phyloP scores from a whole-genome alignment of 1,140 invertebrate species.

The Planococcus citri region DNA sequence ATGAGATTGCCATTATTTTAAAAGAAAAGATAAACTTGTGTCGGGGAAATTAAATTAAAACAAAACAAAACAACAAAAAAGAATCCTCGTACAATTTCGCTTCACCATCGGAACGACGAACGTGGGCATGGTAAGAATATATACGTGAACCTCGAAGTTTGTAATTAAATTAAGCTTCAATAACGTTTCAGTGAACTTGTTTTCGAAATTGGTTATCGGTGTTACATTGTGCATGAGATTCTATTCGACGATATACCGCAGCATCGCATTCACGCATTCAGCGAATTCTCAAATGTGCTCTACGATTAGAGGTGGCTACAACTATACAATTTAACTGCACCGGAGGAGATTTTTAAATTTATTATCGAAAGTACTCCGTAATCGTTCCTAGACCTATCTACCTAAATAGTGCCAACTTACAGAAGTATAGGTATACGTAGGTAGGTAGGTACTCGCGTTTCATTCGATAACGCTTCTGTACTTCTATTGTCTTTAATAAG shows the following conservation, averaged over 20 bases:
- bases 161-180: constrained; percentile 4
- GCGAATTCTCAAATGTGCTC: background rate
- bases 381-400: too few species aligned
- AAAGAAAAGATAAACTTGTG: background rate
- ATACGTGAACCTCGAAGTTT: background rate
- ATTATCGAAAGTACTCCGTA: too few species aligned
- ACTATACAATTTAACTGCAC: background rate
- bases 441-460: too few species aligned
- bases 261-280: background rate
- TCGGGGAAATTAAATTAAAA: background rate
- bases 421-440: too few species aligned
- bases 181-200: constrained; percentile 7
- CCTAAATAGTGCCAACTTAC: too few species aligned
- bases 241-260: background rate
- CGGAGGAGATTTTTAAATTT: background rate
- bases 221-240: background rate
- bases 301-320: too few species aligned
- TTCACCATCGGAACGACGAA: too few species aligned
- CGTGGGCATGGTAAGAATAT: too few species aligned
- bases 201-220: background rate
- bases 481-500: too few species aligned
- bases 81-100: background rate
- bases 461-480: too few species aligned
- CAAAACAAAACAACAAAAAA: background rate
- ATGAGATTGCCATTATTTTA: background rate